These are phyloP conservation scores for Aleadryas rufinucha DNA, from an alignment of 2,113 vertebrate genomes.

Conservation along the genomic window DNA sequence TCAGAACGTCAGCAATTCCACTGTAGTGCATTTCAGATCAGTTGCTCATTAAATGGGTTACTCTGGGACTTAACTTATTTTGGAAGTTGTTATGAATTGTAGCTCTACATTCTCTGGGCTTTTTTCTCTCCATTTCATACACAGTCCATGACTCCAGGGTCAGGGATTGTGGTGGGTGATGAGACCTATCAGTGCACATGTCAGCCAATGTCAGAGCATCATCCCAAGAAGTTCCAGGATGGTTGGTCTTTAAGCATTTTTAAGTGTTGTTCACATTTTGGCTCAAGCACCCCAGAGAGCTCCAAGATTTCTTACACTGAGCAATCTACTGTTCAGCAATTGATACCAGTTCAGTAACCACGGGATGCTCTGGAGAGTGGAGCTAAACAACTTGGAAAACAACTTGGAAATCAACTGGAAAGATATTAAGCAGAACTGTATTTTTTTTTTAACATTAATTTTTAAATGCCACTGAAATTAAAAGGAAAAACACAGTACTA, in stretches of 20 bases:
- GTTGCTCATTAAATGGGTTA: constrained; percentile 4
- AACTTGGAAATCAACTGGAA: neutral
- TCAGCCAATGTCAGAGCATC: neutral
- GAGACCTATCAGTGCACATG: neutral
- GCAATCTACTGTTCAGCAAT: neutral
- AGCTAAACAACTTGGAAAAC: neutral
- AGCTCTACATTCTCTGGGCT: neutral
- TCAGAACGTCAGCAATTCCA: constrained; percentile 36
- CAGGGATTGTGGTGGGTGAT: neutral
- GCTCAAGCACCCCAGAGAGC: neutral
- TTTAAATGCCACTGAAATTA: neutral
- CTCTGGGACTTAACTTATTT: neutral
- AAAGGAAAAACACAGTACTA: neutral
- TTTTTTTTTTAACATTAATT: neutral
- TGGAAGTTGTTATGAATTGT: neutral
- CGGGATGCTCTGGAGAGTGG: neutral
- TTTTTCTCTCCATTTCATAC: neutral
- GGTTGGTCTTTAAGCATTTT: neutral
- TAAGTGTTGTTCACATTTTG: neutral
- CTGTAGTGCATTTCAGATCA: neutral
- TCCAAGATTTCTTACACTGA: neutral
- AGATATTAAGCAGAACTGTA: neutral
- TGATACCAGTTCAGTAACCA: neutral
- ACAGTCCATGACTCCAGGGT: neutral
- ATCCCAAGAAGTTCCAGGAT: neutral